These are phyloP conservation scores for Bothrops jararaca DNA, from an alignment of 2,113 vertebrate species.

Conservation along the genomic window DNA sequence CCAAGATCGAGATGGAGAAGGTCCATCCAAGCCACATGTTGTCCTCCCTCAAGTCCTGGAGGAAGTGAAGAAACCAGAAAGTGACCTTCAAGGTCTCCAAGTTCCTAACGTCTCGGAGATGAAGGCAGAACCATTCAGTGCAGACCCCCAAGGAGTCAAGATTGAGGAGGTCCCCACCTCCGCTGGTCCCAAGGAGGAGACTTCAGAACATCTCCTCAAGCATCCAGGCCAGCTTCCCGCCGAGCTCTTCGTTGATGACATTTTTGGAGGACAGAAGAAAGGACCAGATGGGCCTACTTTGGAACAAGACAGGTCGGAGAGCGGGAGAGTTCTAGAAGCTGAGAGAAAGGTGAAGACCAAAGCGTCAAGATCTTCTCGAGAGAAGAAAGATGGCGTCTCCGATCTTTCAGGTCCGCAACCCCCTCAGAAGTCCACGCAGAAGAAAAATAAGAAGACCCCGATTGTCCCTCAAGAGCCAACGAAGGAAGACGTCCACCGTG, in stretches of 20 bases:
- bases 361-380: background rate
- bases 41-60: background rate
- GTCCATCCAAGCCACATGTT: rapidly evolving
- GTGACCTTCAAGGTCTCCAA: slow-evolving; percentile 11
- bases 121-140: background rate
- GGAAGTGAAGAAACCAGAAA: background rate
- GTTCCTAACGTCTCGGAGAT: background rate
- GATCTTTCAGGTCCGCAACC: background rate
- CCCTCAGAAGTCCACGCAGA: background rate
- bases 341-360: background rate
- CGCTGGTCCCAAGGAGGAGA: background rate
- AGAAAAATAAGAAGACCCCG: slow-evolving; percentile 46
- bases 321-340: rapidly evolving
- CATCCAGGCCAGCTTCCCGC: slow-evolving; percentile 31
- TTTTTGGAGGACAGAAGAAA: rapidly evolving
- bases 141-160: background rate
- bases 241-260: background rate
- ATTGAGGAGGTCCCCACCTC: rapidly evolving
- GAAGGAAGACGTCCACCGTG: background rate
- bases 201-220: rapidly evolving
- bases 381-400: background rate
- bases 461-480: slow-evolving; percentile 32
- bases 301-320: background rate
- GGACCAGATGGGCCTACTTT: background rate
- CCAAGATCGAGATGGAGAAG: rapidly evolving